Percentiles rank a stretch among this genome's conserved stretches.
phyloP scores from a whole-genome alignment of 2,797 vertebrate genomes.

The Neostethus bicornis region DNA sequence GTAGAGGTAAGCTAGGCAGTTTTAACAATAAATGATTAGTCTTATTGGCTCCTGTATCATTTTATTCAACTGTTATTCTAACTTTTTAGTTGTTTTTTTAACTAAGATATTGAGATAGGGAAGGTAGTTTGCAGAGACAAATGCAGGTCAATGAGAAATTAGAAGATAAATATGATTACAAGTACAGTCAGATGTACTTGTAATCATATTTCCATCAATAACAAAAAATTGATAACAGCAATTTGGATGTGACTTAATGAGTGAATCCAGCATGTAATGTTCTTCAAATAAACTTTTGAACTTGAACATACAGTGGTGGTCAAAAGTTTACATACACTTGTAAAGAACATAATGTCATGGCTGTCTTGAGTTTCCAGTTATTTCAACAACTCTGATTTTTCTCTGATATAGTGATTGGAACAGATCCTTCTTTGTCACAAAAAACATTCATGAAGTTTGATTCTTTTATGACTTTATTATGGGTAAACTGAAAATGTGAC shows the following conservation, averaged over 20 bases:
- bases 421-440: too few relatives aligned
- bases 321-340: too few relatives aligned
- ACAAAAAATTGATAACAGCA: not conserved
- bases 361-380: too few relatives aligned
- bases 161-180: too few relatives aligned
- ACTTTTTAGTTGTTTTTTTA: not conserved
- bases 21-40: constrained; percentile 52
- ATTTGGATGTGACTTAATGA: not conserved
- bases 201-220: too few relatives aligned
- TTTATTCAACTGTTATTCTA: constrained; percentile 3
- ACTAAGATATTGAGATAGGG: not conserved
- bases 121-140: not conserved
- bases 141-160: not conserved
- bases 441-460: too few relatives aligned
- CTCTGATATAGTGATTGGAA: too few relatives aligned
- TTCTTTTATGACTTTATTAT: too few relatives aligned
- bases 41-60: not conserved
- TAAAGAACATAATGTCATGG: too few relatives aligned
- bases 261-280: constrained; percentile 21
- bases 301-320: constrained; percentile 15
- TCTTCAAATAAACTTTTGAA: not conserved
- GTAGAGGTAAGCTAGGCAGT: constrained; percentile 82
- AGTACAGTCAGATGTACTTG: too few relatives aligned
- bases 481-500: too few relatives aligned
- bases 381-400: too few relatives aligned